Conservation (phyloP, 2,113 vertebrate species). For the Rhinopomastus cyanomelas region DNA sequence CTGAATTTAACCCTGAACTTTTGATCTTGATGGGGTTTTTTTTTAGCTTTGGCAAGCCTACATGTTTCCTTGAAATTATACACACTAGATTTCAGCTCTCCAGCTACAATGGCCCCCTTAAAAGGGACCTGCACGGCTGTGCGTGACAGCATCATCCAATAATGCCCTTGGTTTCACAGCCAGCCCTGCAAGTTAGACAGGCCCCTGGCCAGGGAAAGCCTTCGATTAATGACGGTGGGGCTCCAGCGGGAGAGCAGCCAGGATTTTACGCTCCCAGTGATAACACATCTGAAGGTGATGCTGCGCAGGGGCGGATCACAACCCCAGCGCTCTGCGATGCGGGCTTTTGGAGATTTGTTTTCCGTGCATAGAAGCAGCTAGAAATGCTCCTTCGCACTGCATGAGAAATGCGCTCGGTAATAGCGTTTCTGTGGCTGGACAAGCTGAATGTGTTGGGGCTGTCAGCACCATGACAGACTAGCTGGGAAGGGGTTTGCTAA, state of each 20-base stretch:
- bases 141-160: conserved; percentile 13
- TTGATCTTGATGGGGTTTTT: conserved; percentile 42
- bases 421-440: conserved; percentile 43
- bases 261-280: conserved; percentile 13
- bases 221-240: conserved; percentile 21
- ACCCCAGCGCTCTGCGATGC: background rate
- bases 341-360: conserved; percentile 2
- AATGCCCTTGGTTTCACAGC: conserved; percentile 42
- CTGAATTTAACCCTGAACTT: conserved; percentile 67
- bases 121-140: background rate
- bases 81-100: background rate
- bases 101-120: background rate
- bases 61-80: conserved; percentile 18
- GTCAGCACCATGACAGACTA: conserved; percentile 26
- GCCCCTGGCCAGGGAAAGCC: background rate
- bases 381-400: too few species aligned
- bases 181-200: conserved; percentile 11
- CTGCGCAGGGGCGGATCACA: conserved; percentile 19
- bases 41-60: conserved; percentile 5
- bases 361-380: conserved; percentile 2
- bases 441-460: background rate
- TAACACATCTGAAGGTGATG: conserved; percentile 25
- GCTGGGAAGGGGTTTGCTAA: conserved; percentile 38
- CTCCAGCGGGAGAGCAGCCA: background rate
- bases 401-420: too few species aligned